Evolutionary conservation across 2,113 vertebrate genomes (phyloP), one percentile per base, ranked within the genome.

Genomic region (Theristicus caerulescens): DNA sequence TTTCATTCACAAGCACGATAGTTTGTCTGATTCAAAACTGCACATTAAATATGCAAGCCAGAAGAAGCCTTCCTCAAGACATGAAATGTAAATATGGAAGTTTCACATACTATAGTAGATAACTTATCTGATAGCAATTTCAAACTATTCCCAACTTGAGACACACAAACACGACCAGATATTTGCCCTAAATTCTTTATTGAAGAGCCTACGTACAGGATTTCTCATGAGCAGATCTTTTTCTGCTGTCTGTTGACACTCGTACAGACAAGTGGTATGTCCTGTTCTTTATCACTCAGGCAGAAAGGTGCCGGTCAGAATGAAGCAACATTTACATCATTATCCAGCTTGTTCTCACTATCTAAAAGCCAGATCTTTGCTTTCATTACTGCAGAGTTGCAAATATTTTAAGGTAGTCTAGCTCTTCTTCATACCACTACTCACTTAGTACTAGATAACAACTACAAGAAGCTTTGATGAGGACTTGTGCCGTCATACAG

Each of bases 231-330:
- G n/a, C 20, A 70, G 51, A n/a, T 73, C 34, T 36, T 85, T 73
- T 86, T 64, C 87, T 88, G 31, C 29, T 84, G 55, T 51, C 47
- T 88, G 57, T 52, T 84, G 69, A 91, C 61, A 93, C n/a, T 25
- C 70, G 24, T 20, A 77, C 36, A 80, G 87, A 72, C 22, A 94
- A 93, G 93, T 18, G 16, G 76, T 91, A 74, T 54, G 77, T 69
- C 92, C 83, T 93, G 94, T 79, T 96, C 88, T 84, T 93, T 82
- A 94, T 67, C 79, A 55, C 17, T 62, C 19, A 19, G 38, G 82
- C 74, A 95, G 59, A 94, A 92, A 95, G 78, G 81, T 96, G 71
- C 51, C 76, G 93, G 82, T 55, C 72, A 88, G 83, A 88, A 84
- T 71, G 72, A 94, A 91, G 94, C 86, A 93, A 86, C 66, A 42